phyloP scores from a whole-genome alignment of 2,113 vertebrate genomes.

The Hystrix cristata region DNA sequence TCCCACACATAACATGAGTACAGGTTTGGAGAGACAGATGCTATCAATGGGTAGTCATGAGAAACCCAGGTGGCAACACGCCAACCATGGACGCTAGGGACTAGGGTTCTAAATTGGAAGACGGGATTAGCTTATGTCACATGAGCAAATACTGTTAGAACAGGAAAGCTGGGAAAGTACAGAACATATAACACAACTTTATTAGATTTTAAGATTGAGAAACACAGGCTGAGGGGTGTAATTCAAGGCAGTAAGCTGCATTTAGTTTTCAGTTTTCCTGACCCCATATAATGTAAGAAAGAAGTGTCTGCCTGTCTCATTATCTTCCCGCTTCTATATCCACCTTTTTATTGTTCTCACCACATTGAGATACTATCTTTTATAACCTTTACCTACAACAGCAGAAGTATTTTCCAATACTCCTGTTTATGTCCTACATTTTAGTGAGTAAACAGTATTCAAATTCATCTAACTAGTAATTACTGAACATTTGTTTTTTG shows the following conservation, averaged over 20 bases:
- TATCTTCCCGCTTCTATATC: neutral
- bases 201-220: neutral
- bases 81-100: neutral
- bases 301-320: neutral
- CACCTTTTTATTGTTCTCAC: neutral
- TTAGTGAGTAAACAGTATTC: neutral
- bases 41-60: neutral
- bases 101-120: neutral
- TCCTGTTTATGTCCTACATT: neutral
- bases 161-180: neutral
- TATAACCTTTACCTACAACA: neutral
- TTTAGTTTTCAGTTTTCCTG: slow-evolving; percentile 12
- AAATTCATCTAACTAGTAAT: slow-evolving; percentile 5
- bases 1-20: neutral
- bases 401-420: neutral
- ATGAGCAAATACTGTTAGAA: neutral
- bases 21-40: neutral
- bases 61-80: neutral
- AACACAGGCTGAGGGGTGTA: neutral
- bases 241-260: neutral
- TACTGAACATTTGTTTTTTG: slow-evolving; percentile 28
- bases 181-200: slow-evolving; percentile 1
- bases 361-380: neutral
- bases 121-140: neutral
- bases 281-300: neutral